These are phyloP conservation scores for Anguilla megastoma DNA, from an alignment of 2,797 vertebrate species.

Conservation along the genomic window DNA sequence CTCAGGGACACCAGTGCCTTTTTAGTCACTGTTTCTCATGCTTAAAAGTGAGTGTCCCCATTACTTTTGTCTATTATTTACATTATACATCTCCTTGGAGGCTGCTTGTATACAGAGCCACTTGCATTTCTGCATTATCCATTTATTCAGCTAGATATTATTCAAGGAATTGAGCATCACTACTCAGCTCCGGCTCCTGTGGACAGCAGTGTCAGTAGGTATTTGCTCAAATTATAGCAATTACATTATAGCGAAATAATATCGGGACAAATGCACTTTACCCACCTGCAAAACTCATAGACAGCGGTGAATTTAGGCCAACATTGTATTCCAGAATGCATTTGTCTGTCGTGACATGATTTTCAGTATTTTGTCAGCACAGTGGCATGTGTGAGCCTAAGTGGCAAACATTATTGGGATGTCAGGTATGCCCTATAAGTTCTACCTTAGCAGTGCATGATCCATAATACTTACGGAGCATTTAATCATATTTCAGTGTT, in stretches of 20 bases:
- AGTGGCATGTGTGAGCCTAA: not conserved
- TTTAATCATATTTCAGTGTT: not conserved
- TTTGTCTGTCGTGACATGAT: too few relatives aligned
- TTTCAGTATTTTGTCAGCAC: too few relatives aligned
- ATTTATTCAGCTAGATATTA: not conserved
- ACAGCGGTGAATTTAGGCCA: too few relatives aligned
- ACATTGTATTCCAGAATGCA: too few relatives aligned
- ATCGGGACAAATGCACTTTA: too few relatives aligned
- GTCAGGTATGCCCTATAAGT: not conserved
- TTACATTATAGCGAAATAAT: too few relatives aligned
- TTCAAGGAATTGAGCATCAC: not conserved
- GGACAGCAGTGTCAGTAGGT: not conserved
- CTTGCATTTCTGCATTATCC: not conserved
- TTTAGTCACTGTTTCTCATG: not conserved
- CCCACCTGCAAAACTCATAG: too few relatives aligned
- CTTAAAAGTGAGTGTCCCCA: not conserved
- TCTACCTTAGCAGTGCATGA: too few relatives aligned
- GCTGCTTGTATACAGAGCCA: not conserved
- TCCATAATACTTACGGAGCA: too few relatives aligned
- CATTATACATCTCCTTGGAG: not conserved
- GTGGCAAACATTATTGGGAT: not conserved
- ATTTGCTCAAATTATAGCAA: not conserved
- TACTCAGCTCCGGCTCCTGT: too few relatives aligned
- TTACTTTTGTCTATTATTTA: not conserved
- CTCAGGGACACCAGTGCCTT: not conserved